Percentiles rank a stretch among this genome's conserved stretches.
phyloP scores from a whole-genome alignment of 2,113 vertebrate species.

The cattle (Bos taurus) region DNA sequence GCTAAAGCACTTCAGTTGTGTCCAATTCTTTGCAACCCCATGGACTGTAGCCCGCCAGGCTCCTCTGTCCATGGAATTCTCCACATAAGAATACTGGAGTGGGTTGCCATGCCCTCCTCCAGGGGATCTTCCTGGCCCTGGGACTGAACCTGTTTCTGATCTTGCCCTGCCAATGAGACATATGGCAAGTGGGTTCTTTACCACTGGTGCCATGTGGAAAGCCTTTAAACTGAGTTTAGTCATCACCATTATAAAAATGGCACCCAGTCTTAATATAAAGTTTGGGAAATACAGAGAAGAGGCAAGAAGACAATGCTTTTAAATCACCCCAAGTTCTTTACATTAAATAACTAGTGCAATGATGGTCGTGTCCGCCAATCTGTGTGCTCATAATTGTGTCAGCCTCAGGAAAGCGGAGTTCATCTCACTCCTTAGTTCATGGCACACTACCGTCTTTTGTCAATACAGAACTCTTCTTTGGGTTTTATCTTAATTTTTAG shows the following conservation, averaged over 20 bases:
- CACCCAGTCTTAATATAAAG: neutral
- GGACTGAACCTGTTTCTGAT: neutral
- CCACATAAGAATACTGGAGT: neutral
- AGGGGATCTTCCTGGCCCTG: neutral
- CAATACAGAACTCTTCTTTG: neutral
- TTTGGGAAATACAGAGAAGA: neutral
- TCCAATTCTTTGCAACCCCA: neutral
- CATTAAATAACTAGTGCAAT: neutral
- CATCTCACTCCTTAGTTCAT: neutral
- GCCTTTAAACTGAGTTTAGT: neutral
- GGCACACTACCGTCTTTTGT: neutral
- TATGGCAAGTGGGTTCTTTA: neutral
- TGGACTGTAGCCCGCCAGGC: neutral
- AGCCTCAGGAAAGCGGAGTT: neutral
- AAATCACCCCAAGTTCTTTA: neutral
- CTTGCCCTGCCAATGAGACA: neutral
- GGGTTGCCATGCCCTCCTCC: neutral
- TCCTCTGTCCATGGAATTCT: neutral
- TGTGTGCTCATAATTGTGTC: neutral
- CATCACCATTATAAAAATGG: neutral
- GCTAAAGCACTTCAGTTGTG: neutral
- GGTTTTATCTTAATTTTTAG: neutral
- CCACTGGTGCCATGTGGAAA: neutral
- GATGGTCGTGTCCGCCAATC: neutral
- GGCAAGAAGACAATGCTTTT: neutral